Evolutionary conservation across 2,888 invertebrate species (phyloP), one percentile per base, ranked within the genome.

Genomic region (Drosophila fungiperda): DNA sequence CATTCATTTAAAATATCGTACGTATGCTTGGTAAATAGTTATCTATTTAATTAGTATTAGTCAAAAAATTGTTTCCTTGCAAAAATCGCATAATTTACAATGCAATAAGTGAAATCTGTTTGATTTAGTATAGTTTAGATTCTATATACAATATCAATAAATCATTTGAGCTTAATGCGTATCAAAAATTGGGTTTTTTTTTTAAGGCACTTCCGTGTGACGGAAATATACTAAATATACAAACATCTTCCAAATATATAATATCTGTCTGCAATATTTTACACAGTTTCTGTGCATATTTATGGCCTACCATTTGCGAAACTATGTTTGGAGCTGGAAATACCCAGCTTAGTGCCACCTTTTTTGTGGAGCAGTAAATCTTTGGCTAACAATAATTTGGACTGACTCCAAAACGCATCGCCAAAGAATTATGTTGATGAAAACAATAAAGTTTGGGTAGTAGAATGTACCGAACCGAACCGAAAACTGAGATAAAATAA

Each of bases 151-250:
- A 55, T 77, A 73, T 78, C 66, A 63, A 68, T 79, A 81, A 73
- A 57, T 85, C 77, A 57, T 68, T 70, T 48, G 76, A 78, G 71
- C 73, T 49, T 69, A 67, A 80, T 78, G 76, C 66, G 78, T 80
- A 87, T 84, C 70, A 84, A 82, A 85, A 79, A 81, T 76, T 76
- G 63, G 70, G 72, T 72, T 80, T 80, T 76, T 92, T 72, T 80
- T 80, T 76, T 92, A 92, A 92, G 92, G 92, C 92, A 92, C 92
- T 91, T 92, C 93, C 92, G 92, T 92, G 92, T 90, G 92, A 92
- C 93, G 92, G 93, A 93, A 92, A 92, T 91, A 90, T 82, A 80
- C 82, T 81, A 77, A 74, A 81, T 74, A 78, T 81, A 80, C 74
- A 73, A 72, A 71, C 40, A 59, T 36, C 17, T 62, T 45, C 17